Percentiles rank a stretch among this genome's conserved stretches.
Conservation (phyloP, 2,113 vertebrate genomes). For the Chaetops frenatus region DNA sequence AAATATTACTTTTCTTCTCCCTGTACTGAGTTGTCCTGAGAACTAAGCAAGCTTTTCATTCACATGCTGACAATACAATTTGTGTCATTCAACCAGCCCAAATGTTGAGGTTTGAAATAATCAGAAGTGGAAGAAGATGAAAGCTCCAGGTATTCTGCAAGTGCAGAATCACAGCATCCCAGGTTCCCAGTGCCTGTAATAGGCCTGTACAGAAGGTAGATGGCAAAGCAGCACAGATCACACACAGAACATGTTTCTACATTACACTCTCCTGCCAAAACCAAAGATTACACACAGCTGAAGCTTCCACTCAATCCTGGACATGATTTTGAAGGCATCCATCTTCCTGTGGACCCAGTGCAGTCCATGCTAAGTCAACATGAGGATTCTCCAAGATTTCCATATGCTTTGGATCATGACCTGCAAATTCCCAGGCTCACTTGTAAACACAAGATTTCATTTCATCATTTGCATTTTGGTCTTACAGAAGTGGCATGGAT, state of each 20-base stretch:
- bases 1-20: neutral
- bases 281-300: neutral
- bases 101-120: neutral
- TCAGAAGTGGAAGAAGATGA: neutral
- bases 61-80: neutral
- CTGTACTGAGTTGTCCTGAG: neutral
- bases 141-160: neutral
- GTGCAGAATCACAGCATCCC: neutral
- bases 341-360: neutral
- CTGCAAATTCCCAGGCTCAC: neutral
- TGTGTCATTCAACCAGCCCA: neutral
- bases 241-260: neutral
- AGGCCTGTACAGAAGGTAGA: neutral
- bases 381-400: neutral
- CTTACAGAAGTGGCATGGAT: neutral
- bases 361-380: neutral
- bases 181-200: neutral
- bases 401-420: neutral
- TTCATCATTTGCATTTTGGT: rapidly evolving
- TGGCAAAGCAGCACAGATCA: neutral
- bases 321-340: neutral
- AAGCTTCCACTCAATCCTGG: neutral
- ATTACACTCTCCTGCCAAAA: neutral
- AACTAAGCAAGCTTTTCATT: neutral
- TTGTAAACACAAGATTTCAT: neutral